Conservation (phyloP, 2,797 vertebrate genomes). For the Okamejei kenojei region DNA sequence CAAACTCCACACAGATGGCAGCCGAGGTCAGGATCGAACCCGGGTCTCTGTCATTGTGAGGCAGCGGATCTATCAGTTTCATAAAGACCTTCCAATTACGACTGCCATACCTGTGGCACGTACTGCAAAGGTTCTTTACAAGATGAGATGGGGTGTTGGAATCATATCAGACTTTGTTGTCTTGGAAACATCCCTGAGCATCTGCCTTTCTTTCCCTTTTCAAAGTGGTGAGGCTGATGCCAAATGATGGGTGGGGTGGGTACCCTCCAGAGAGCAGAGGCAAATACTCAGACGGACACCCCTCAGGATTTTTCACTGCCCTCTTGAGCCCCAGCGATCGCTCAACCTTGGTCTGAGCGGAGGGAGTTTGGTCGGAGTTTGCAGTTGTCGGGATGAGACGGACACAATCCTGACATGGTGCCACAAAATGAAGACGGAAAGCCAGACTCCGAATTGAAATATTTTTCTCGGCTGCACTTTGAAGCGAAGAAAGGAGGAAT, state of each 20-base stretch:
- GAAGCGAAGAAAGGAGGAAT: not conserved
- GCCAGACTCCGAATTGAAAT: not conserved
- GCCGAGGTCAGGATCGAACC: no score
- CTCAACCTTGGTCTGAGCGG: not conserved
- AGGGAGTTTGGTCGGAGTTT: not conserved
- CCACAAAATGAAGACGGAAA: not conserved
- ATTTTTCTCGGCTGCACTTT: not conserved
- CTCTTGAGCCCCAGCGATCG: not conserved
- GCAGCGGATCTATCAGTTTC: no score
- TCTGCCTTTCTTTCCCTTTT: no score
- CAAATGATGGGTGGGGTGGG: not conserved
- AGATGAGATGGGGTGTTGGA: no score
- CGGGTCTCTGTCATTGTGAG: no score
- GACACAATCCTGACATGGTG: conserved; percentile 22
- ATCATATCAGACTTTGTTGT: no score
- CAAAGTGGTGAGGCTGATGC: not conserved
- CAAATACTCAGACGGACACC: not conserved
- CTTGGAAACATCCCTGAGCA: no score
- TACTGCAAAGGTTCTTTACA: no score
- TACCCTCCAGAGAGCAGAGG: not conserved
- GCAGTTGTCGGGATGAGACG: not conserved
- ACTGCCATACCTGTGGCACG: no score
- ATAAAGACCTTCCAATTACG: no score
- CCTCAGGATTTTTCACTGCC: not conserved
- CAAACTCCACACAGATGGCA: no score